Percentiles rank a stretch among this genome's conserved stretches.
These are phyloP conservation scores for Ictalurus punctatus DNA, from an alignment of 2,113 vertebrate genomes.

Conservation along the genomic window DNA sequence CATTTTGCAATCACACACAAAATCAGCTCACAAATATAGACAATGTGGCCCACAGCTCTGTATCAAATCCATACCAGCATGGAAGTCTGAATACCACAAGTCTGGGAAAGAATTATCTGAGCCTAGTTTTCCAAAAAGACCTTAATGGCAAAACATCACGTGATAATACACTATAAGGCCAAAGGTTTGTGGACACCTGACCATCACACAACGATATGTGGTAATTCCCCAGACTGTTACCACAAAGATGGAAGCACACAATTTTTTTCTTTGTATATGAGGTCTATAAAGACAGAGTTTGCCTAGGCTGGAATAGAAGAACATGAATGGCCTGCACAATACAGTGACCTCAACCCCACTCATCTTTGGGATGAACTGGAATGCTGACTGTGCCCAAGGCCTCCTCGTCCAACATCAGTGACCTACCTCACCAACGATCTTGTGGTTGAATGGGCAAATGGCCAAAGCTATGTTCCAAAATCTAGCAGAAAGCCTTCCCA, in stretches of 20 bases:
- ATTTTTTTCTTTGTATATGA: neutral
- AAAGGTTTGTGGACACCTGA: neutral
- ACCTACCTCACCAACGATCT: neutral
- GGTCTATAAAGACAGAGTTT: neutral
- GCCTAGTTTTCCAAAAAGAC: neutral
- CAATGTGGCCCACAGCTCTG: neutral
- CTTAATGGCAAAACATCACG: neutral
- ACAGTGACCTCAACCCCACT: neutral
- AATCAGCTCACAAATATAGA: neutral
- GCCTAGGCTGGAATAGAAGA: neutral
- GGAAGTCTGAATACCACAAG: neutral
- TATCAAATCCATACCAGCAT: neutral
- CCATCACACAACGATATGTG: neutral
- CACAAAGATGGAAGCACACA: neutral
- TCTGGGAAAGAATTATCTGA: neutral
- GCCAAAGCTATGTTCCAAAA: neutral
- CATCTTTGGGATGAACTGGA: neutral
- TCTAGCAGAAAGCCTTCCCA: neutral
- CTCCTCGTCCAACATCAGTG: neutral
- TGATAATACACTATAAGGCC: neutral
- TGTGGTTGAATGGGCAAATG: neutral
- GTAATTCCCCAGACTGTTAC: neutral
- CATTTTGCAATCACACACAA: neutral
- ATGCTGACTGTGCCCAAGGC: neutral
- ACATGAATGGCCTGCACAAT: neutral